These are phyloP conservation scores for Pundamilia nyererei DNA, from an alignment of 2,113 vertebrate species.

Conservation along the genomic window DNA sequence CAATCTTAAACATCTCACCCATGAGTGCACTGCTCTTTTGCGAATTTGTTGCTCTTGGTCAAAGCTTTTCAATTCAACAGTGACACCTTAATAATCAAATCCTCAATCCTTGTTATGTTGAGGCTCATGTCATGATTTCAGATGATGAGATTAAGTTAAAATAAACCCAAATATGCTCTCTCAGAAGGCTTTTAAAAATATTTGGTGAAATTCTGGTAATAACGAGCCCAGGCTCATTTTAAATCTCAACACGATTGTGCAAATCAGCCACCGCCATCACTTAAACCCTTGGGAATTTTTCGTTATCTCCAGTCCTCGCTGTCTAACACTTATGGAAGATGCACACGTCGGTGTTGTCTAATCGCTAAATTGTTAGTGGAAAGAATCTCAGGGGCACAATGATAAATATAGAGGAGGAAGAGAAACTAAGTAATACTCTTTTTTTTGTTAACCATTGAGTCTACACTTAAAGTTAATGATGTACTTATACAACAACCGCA, in stretches of 20 bases:
- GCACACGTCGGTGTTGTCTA: accelerated
- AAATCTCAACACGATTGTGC: background rate
- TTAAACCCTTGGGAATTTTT: background rate
- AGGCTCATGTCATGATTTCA: background rate
- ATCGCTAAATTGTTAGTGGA: background rate
- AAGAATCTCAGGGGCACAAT: background rate
- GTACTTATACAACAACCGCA: background rate
- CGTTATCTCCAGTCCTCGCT: background rate
- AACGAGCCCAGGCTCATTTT: background rate
- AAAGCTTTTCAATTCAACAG: background rate
- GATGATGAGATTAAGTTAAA: background rate
- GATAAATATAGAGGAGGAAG: background rate
- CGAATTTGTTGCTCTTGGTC: background rate
- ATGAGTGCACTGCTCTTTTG: background rate
- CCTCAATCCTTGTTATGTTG: background rate
- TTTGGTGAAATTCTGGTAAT: background rate
- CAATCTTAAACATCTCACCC: background rate
- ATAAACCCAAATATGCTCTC: background rate
- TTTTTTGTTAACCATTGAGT: background rate
- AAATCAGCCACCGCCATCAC: background rate
- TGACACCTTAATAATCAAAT: background rate
- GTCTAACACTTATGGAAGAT: background rate
- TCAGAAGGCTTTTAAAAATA: background rate
- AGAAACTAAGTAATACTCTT: background rate
- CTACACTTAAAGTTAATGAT: background rate